phyloP scores from a whole-genome alignment of 2,888 invertebrate genomes.

The Eupithecia subfuscata region DNA sequence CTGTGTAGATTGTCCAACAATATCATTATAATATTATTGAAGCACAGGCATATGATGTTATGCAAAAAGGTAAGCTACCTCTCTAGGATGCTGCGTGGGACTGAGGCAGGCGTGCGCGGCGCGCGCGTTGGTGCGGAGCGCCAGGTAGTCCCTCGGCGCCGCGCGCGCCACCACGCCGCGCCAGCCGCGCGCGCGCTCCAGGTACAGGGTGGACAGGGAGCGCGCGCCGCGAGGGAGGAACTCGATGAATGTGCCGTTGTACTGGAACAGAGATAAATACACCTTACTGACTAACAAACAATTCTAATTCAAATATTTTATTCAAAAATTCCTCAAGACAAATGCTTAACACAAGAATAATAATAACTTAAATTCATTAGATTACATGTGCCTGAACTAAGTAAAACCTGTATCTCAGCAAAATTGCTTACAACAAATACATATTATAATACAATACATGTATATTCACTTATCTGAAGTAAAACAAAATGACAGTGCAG shows the following conservation, averaged over 20 bases:
- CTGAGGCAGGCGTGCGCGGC: slow-evolving; percentile 91
- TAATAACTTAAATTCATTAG: too few relatives aligned
- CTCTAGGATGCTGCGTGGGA: slow-evolving; percentile 87
- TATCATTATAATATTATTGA: not conserved
- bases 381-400: too few relatives aligned
- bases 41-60: not conserved
- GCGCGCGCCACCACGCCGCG: slow-evolving; percentile 90
- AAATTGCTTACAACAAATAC: too few relatives aligned
- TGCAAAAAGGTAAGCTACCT: slow-evolving; percentile 68
- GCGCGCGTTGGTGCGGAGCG: slow-evolving; percentile 80
- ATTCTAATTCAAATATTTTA: too few relatives aligned
- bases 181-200: slow-evolving; percentile 89
- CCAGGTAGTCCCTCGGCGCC: slow-evolving; percentile 90
- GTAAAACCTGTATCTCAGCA: too few relatives aligned
- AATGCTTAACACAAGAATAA: too few relatives aligned
- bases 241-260: slow-evolving; percentile 89
- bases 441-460: too few relatives aligned
- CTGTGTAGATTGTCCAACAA: too few relatives aligned
- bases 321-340: too few relatives aligned
- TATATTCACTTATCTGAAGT: too few relatives aligned
- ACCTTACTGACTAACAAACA: not conserved
- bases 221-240: slow-evolving; percentile 85
- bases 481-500: too few relatives aligned
- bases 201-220: slow-evolving; percentile 87
- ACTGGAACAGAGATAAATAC: slow-evolving; percentile 62